Conservation (phyloP, 2,888 invertebrate genomes). For the Erpobdella octoculata region DNA sequence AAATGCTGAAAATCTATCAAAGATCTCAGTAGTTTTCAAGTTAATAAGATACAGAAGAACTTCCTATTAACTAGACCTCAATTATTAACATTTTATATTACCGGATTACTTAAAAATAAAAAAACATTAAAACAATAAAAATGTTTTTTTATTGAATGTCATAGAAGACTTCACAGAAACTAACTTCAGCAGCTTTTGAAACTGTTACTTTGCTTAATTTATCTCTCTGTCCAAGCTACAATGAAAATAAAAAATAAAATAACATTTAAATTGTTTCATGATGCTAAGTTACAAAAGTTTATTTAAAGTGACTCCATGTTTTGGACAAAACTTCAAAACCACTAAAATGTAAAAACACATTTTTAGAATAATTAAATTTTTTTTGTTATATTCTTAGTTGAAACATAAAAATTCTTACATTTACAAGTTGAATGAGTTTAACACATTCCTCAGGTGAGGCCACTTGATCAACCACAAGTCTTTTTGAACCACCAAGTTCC, state of each 20-base stretch:
- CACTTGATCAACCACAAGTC: slow-evolving; percentile 45
- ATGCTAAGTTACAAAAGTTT: neutral
- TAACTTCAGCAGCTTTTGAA: slow-evolving; percentile 19
- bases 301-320: no score
- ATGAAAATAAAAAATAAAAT: no score
- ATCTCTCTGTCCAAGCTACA: slow-evolving; percentile 17
- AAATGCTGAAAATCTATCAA: no score
- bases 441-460: slow-evolving; percentile 44
- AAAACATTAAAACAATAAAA: neutral
- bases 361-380: no score
- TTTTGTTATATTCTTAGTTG: neutral
- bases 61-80: no score
- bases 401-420: slow-evolving; percentile 37
- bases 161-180: neutral
- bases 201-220: slow-evolving; percentile 12
- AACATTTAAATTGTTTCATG: neutral
- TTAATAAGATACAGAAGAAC: no score
- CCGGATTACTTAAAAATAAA: neutral
- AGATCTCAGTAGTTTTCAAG: no score
- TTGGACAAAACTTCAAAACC: no score
- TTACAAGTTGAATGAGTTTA: slow-evolving; percentile 41
- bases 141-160: no score
- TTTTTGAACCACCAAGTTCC: slow-evolving; percentile 31
- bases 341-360: no score
- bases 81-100: no score